phyloP scores from a whole-genome alignment of 2,113 vertebrate species.

The Crocuta crocuta region DNA sequence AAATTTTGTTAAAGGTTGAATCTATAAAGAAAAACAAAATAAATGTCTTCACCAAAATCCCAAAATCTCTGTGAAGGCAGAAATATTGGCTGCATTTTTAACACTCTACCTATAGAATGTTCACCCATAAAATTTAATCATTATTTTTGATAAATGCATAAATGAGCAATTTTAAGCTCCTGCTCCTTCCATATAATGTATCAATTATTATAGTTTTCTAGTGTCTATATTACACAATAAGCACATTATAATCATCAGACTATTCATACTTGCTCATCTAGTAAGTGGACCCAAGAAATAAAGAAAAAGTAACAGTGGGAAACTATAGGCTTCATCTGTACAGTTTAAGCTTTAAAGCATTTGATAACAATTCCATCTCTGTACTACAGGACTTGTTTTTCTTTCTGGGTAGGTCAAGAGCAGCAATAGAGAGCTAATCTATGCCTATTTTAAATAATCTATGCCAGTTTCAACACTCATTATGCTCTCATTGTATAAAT shows the following conservation, averaged over 20 bases:
- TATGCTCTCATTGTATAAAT: conserved; percentile 66
- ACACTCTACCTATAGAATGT: background rate
- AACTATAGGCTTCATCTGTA: background rate
- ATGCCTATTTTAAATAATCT: conserved; percentile 73
- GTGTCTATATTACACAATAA: background rate
- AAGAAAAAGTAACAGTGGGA: background rate
- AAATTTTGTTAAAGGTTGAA: conserved; percentile 7
- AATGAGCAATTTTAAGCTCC: conserved; percentile 21
- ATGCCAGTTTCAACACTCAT: conserved; percentile 69
- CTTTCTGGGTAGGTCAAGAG: conserved; percentile 62
- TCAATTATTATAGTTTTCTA: background rate
- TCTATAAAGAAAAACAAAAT: background rate
- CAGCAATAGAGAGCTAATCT: conserved; percentile 71
- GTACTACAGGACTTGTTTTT: background rate
- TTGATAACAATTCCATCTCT: conserved; percentile 49
- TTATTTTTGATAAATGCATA: conserved; percentile 39
- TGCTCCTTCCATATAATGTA: background rate
- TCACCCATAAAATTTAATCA: background rate
- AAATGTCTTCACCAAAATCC: background rate
- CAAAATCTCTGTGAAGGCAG: background rate
- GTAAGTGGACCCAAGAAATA: background rate
- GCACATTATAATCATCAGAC: background rate
- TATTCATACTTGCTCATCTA: background rate
- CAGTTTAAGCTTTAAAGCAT: conserved; percentile 43
- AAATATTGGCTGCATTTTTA: background rate